Percentiles rank a stretch among this genome's conserved stretches.
Evolutionary conservation across 2,888 invertebrate species (phyloP).

Genomic region (Eulithis testata): DNA sequence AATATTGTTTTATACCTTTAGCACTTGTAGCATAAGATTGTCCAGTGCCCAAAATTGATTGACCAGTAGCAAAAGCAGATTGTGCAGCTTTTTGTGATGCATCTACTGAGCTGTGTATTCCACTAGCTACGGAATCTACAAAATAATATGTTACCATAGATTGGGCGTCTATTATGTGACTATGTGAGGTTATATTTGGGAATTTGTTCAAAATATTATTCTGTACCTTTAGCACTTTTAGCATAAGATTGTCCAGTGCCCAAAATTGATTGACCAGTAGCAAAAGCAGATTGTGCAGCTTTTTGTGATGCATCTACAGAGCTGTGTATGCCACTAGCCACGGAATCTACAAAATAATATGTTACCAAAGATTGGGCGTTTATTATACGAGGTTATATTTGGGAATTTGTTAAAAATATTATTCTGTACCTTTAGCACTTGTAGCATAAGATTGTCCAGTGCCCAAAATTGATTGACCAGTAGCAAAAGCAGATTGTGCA

Average conservation of each 20-base stretch:
- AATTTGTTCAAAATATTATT: neutral
- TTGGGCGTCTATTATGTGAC: too few species aligned
- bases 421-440: slow-evolving; percentile 53
- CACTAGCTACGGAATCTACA: slow-evolving; percentile 54
- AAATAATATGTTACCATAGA: slow-evolving; percentile 13
- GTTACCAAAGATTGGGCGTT: neutral
- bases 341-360: slow-evolving; percentile 59
- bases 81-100: slow-evolving; percentile 60
- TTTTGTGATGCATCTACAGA: slow-evolving; percentile 62
- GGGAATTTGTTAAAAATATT: neutral
- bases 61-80: slow-evolving; percentile 56
- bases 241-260: slow-evolving; percentile 60
- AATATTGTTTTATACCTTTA: slow-evolving; percentile 28
- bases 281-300: slow-evolving; percentile 58
- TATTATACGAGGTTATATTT: neutral
- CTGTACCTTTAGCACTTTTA: slow-evolving; percentile 30
- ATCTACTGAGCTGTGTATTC: slow-evolving; percentile 56
- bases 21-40: slow-evolving; percentile 54
- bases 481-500: slow-evolving; percentile 58
- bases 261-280: slow-evolving; percentile 56
- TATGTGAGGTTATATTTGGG: too few species aligned
- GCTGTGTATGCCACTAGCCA: slow-evolving; percentile 55
- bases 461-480: slow-evolving; percentile 55
- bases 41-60: slow-evolving; percentile 57
- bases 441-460: slow-evolving; percentile 57